Evolutionary conservation across 2,888 invertebrate species (phyloP).

Genomic region (Pterostichus madidus): DNA sequence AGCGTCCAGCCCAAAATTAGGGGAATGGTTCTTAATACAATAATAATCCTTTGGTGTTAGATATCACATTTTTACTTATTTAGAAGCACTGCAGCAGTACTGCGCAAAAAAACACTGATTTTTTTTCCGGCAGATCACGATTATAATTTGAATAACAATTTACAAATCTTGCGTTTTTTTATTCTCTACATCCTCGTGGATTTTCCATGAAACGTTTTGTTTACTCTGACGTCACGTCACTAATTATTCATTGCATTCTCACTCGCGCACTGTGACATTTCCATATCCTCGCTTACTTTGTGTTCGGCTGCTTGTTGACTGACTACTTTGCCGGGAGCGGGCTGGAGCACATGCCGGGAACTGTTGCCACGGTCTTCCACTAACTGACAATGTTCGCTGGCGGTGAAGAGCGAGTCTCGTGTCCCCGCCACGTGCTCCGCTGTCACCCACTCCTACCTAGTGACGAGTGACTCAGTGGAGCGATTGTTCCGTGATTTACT

Average conservation of each 20-base stretch:
- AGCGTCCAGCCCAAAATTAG: too few relatives aligned
- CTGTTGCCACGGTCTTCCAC: conserved; percentile 26
- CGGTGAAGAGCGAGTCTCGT: conserved; percentile 21
- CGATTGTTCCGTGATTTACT: conserved; percentile 33
- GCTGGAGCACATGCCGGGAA: conserved; percentile 31
- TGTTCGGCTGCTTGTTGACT: conserved; percentile 25
- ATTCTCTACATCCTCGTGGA: not conserved
- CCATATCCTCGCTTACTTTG: conserved; percentile 37
- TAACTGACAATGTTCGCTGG: conserved; percentile 32
- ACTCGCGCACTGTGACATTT: conserved; percentile 7
- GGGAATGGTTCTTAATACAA: too few relatives aligned
- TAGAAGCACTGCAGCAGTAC: not conserved
- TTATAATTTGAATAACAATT: not conserved
- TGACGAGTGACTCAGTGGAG: conserved; percentile 12
- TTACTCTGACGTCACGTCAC: not conserved
- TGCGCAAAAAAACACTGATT: not conserved
- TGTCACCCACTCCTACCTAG: conserved; percentile 28
- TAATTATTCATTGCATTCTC: not conserved
- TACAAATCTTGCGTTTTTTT: not conserved
- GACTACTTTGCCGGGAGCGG: conserved; percentile 18
- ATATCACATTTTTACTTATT: not conserved
- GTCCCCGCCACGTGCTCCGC: conserved; percentile 54
- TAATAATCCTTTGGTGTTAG: not conserved
- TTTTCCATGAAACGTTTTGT: not conserved
- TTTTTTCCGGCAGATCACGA: not conserved